Evolutionary conservation across 2,113 vertebrate species (phyloP), one percentile per base, ranked within the genome.

Genomic region (Sander lucioperca): DNA sequence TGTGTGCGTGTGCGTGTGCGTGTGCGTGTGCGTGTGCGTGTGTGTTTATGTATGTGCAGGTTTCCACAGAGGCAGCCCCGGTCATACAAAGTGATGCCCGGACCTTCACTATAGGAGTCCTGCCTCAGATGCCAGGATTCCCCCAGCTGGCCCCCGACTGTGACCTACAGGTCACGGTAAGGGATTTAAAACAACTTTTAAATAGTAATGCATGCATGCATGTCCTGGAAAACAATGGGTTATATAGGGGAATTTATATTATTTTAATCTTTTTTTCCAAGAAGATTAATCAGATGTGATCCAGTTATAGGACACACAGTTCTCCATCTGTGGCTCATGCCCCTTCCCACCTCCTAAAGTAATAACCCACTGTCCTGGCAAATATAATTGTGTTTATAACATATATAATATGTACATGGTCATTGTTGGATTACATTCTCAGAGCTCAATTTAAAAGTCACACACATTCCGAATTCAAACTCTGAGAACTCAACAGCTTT

Each of bases 161-260:
- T 13, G 96, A 97, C 58, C 94, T 99, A 13, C 98, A 98, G 82
- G 95, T 99, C 96, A 96, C 96, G 7, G 98, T 99, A 94, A 96
- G 96, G 89, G 13, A 61, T 12, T 43, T 50, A 2, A 6, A 39
- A 13, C 30, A 23, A 11, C 39, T 43, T 43, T 43, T 43, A 43
- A 11, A 43, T 43, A 9, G 39, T 16, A 9, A 23, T 16, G 19
- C 19, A 23, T 33, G 5, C 5, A 5, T 43, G 61, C 61, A 45
- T 23, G 33, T n/a, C 19, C 39, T 43, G 9, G 10, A 43, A 43
- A 43, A 43, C 9, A 43, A 43, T 6, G 5, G 9, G 3, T 43
- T 43, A n/a, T 45, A 23, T 64, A 0, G 21, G 0, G 15, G 8
- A 25, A 45, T 25, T 64, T 30, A 27, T 21, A 15, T n/a, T 13